Evolutionary conservation across 2,888 invertebrate genomes (phyloP), one percentile per base, ranked within the genome.

Genomic region (Pheosia gnoma): DNA sequence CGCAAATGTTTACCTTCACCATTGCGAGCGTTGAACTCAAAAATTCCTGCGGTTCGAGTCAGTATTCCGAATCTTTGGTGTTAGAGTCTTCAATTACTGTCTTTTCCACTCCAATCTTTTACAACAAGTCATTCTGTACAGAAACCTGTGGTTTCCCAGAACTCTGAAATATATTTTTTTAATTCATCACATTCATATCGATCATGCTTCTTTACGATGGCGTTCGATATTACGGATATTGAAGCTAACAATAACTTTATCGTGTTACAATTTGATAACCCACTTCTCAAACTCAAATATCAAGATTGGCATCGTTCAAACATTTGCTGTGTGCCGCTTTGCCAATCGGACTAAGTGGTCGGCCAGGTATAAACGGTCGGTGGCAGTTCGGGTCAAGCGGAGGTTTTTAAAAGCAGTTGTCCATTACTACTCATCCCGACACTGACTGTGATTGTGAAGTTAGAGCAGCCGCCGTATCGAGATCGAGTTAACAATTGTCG

Each of bases 301-400:
- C 53, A 61, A 67, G 72, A 74, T 79, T 68, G 67, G 60, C 25
- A 61, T 58, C 61, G 66, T 77, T 67, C 78, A 80, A 82, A 79
- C 74, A 78, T 75, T 71, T 70, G 67, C 67, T 74, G 75, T 78
- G 78, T 79, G 71, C 70, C 43, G 62, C 45, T 53, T 64, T 64
- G 63, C 68, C 81, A 82, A 85, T 83, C 76, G 66, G 56, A 70
- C 66, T 79, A 79, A 86, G 82, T 86, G 84, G 79, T 71, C 25
- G 25, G 25, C 25, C 80, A 76, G 79, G 79, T 80, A 76, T 79
- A 75, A 62, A 68, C 69, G 78, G 61, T 68, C 62, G 63, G 63
- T 59, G 64, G 58, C 25, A 38, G n/a, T 59, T 65, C 68, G 66
- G 55, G 58, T 61, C 56, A 51, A 58, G 41, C 65, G 61, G 65